Conservation (phyloP, 2,888 invertebrate species). For the Pherbina coryleti region DNA sequence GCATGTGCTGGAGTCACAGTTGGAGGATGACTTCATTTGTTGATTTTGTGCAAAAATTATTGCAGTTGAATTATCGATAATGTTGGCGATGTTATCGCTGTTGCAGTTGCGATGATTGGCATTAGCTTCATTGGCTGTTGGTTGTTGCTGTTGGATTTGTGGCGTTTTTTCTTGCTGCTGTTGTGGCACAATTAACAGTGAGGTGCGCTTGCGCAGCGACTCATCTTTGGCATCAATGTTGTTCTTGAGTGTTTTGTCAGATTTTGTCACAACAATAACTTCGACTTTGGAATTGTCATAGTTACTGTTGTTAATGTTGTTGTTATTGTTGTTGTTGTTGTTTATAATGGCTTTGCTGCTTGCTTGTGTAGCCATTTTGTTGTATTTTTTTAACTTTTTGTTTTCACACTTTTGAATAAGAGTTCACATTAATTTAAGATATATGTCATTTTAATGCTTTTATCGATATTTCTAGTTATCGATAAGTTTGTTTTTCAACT, state of each 20-base stretch:
- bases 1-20: conserved; percentile 4
- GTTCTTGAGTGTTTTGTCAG: conserved; percentile 67
- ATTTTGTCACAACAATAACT: conserved; percentile 65
- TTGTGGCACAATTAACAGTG: conserved; percentile 67
- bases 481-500: neutral
- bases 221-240: conserved; percentile 69
- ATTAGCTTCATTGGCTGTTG: conserved; percentile 29
- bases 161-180: conserved; percentile 28
- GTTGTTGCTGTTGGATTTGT: neutral
- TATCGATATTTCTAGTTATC: neutral
- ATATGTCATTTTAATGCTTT: too few species aligned
- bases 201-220: conserved; percentile 66
- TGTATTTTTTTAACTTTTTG: conserved; percentile 31
- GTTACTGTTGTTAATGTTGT: conserved; percentile 44
- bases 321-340: conserved; percentile 21
- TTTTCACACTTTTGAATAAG: conserved; percentile 22
- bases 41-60: neutral
- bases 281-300: conserved; percentile 62
- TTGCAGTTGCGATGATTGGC: conserved; percentile 34
- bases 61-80: conserved; percentile 21
- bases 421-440: too few species aligned
- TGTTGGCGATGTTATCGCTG: neutral
- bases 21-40: neutral
- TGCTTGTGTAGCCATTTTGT: conserved; percentile 48
- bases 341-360: conserved; percentile 46